Evolutionary conservation across 2,888 invertebrate species (phyloP), one percentile per base, ranked within the genome.

Genomic region (Aporophyla nigra): DNA sequence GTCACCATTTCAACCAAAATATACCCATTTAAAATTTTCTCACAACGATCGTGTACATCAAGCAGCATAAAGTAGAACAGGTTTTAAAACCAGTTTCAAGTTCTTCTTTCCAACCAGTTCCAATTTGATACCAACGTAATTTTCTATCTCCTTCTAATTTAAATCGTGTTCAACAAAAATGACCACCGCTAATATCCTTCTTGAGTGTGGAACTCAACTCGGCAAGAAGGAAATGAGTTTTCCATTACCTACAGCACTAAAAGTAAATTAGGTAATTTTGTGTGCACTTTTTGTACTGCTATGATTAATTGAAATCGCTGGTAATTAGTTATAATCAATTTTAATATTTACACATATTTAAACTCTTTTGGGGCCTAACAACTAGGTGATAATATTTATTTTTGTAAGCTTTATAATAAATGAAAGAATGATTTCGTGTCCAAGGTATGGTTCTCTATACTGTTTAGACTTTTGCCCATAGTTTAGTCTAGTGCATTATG

Each of bases 231-330:
- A 54, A 71, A 74, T 62, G 33, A 33, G 24, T 74, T 62, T 74
- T 46, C 6, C 54, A 54, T 62, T 71, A n/a, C n/a, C n/a, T 33
- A 49, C 19, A 63, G 33, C 59, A 24, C 2, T 1, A 59, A 46
- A 16, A 62, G 66, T 33, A 33, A 74, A 71, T 74, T 62, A 24
- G n/a, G 21, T 24, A n/a, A 62, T 54, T 74, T 53, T 43, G 21
- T 43, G 27, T 73, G 40, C 51, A 6, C 58, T 72, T 56, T 71
- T 63, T 74, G 54, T 54, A 63, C 56, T 49, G 27, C 21, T 6
- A 14, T 16, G 56, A 43, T 33, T 43, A 49, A 56, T 63, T 27
- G 49, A 63, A 72, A n/a, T 51, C 16, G 10, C 24, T 49, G 27
- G 40, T 51, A n/a, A 54, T 61, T 74, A 63, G 24, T n/a, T n/a